Base-by-base conservation (phyloP, 2,113 vertebrate genomes). In the Arvicanthis niloticus region DNA sequence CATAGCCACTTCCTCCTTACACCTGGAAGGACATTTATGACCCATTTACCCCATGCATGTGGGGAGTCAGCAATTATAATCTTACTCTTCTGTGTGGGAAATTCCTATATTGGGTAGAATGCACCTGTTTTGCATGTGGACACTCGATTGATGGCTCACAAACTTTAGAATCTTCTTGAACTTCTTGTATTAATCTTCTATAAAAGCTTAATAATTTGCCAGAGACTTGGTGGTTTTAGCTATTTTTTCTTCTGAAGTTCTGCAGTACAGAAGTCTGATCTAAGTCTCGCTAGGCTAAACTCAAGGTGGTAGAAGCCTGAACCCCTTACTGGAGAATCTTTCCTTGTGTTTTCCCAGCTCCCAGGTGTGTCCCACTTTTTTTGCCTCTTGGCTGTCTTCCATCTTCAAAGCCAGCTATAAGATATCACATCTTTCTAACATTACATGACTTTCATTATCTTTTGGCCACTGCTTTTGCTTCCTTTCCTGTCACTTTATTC, bases 31-130 rank as follows among this genome's bases (percentile, higher is more conserved):
- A 5, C 40, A 42, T 56, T 29, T 48, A 13, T 60, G 17, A n/a
- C 8, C 19, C 70, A 21, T 5, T 73, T 68, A 56, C 1, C 1
- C 37, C 34, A 48, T 7, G 8, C 10, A 22, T 0, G 0, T 48
- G 42, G 29, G 22, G 80, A 75, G 65, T 86, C 21, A 84, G 26
- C 40, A 37, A 24, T 5, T 84, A 1, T 1, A 40, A 1, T 31
- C 65, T 26, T 93, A 73, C 45, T 80, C 12, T 90, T 94, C 2
- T 31, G 17, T 67, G 12, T 48, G 19, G 10, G 40, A 88, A 73
- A 19, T 37, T 10, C 40, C 9, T 85, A 24, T 89, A 40, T 51
- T 40, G 2, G 24, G 51, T 12, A 2, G 17, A 77, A 3, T 13
- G 13, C 10, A 80, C 26, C 8, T 76, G 21, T 45, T 70, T 72